Percentiles rank a stretch among this genome's conserved stretches.
phyloP scores from a whole-genome alignment of 2,113 vertebrate genomes.

The Heteronetta atricapilla region DNA sequence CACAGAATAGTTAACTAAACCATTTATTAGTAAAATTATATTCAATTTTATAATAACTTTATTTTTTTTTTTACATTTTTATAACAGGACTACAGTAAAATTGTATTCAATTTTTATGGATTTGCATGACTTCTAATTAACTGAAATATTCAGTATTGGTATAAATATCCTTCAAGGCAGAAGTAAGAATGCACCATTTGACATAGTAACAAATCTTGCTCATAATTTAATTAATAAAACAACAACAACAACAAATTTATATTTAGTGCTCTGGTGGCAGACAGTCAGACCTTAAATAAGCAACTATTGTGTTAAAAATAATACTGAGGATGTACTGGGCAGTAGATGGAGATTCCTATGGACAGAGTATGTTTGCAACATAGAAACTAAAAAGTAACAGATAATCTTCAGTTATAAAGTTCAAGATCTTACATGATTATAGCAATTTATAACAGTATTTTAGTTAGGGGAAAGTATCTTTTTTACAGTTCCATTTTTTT shows the following conservation, averaged over 20 bases:
- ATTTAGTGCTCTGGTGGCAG: slow-evolving; percentile 37
- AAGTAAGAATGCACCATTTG: slow-evolving; percentile 44
- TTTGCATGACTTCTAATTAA: slow-evolving; percentile 44
- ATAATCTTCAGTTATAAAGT: background rate
- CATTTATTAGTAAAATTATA: slow-evolving; percentile 27
- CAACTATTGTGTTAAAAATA: background rate
- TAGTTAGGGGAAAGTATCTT: background rate
- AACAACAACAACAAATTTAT: background rate
- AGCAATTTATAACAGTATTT: slow-evolving; percentile 5
- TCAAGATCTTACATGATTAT: background rate
- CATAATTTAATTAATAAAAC: slow-evolving; percentile 62
- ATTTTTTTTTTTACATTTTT: too few species aligned
- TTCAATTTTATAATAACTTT: slow-evolving; percentile 35
- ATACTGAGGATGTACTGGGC: background rate
- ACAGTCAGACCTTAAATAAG: slow-evolving; percentile 23
- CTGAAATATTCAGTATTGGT: slow-evolving; percentile 51
- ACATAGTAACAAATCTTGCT: slow-evolving; percentile 43
- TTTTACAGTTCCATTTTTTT: slow-evolving; percentile 50
- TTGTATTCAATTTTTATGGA: slow-evolving; percentile 54
- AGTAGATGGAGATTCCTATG: background rate
- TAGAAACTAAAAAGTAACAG: slow-evolving; percentile 25
- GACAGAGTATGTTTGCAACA: background rate
- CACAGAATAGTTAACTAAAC: slow-evolving; percentile 29
- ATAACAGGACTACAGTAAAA: slow-evolving; percentile 42
- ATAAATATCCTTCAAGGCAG: slow-evolving; percentile 56